phyloP scores from a whole-genome alignment of 2,888 invertebrate species.

The Capitulum mitella region DNA sequence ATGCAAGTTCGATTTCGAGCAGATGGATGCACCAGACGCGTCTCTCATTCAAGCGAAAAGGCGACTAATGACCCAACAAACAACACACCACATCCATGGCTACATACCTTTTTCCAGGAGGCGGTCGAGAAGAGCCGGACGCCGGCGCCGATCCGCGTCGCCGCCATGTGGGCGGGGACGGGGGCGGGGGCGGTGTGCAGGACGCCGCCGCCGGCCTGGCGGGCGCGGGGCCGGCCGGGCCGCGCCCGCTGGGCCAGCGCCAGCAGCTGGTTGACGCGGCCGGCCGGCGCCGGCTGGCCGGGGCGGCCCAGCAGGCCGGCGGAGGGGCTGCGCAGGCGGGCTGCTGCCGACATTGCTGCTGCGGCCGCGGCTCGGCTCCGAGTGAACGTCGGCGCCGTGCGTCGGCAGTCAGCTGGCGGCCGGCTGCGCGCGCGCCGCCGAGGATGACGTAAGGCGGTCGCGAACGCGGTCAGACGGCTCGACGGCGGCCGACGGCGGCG shows the following conservation, averaged over 20 bases:
- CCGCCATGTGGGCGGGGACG: background rate
- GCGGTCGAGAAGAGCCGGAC: background rate
- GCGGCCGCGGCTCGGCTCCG: background rate
- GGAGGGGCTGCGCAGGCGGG: background rate
- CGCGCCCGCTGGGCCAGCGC: background rate
- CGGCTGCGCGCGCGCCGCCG: background rate
- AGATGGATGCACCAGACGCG: no score
- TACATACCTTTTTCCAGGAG: background rate
- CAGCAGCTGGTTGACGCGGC: background rate
- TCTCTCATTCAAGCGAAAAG: no score
- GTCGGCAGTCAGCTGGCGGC: background rate
- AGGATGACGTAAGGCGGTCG: background rate
- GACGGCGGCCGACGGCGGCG: background rate
- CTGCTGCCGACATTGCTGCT: background rate
- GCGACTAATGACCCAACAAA: no score
- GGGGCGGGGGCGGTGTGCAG: background rate
- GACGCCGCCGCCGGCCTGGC: background rate
- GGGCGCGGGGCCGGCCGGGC: no score
- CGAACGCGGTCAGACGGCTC: background rate
- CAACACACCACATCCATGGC: no score
- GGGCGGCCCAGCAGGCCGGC: background rate
- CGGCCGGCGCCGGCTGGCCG: background rate
- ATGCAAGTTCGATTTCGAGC: no score
- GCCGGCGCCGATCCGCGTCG: background rate
- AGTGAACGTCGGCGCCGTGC: background rate